phyloP scores from a whole-genome alignment of 2,113 vertebrate genomes.

The Macquaria australasica region DNA sequence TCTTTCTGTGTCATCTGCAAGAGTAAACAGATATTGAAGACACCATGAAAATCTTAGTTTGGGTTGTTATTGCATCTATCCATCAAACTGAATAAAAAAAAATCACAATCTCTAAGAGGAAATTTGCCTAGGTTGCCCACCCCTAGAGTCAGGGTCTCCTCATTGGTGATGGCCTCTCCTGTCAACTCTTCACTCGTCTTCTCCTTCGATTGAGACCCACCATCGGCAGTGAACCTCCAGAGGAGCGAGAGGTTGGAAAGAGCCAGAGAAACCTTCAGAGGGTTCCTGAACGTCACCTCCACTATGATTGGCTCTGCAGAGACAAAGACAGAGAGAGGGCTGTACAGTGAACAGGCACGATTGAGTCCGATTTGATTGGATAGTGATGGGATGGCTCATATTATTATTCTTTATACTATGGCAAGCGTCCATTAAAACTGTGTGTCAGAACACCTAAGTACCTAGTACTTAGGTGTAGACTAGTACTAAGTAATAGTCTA shows the following conservation, averaged over 20 bases:
- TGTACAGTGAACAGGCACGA: background rate
- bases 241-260: constrained; percentile 92
- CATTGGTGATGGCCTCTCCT: constrained; percentile 87
- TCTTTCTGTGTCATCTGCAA: constrained; percentile 81
- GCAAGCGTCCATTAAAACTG: background rate
- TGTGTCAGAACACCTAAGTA: background rate
- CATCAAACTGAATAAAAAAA: background rate
- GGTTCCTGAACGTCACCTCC: constrained; percentile 95
- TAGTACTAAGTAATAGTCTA: background rate
- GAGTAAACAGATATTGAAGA: constrained; percentile 4
- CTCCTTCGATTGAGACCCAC: constrained; percentile 76
- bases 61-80: background rate
- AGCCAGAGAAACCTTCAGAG: constrained; percentile 92
- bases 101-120: background rate
- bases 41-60: background rate
- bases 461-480: too few relatives aligned
- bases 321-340: background rate
- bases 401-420: background rate
- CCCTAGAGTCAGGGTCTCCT: constrained; percentile 69
- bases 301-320: constrained; percentile 93
- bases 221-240: constrained; percentile 92
- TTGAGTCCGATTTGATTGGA: background rate
- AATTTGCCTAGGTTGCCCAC: constrained; percentile 41
- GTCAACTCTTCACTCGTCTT: constrained; percentile 81
- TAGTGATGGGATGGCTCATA: background rate